Evolutionary conservation across 2,797 vertebrate genomes (phyloP).

Genomic region (Chrosomus eos): DNA sequence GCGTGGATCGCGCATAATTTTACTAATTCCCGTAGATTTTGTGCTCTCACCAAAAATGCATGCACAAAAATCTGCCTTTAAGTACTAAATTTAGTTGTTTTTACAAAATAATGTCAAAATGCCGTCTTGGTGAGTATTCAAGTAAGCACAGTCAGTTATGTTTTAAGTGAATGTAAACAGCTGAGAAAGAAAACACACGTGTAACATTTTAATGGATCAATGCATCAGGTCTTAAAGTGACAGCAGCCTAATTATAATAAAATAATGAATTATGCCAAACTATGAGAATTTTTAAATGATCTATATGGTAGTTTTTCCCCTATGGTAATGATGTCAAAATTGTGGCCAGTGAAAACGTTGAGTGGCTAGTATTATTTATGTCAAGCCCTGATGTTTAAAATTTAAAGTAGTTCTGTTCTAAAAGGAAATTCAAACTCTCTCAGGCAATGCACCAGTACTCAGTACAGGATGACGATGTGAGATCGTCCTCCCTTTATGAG

Average conservation of each 20-base stretch:
- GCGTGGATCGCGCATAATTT: not conserved
- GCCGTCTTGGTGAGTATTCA: too few species aligned
- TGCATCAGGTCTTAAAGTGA: not conserved
- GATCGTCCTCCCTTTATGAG: conserved; percentile 11
- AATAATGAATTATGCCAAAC: not conserved
- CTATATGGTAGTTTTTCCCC: not conserved
- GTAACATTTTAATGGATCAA: too few species aligned
- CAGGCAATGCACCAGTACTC: not conserved
- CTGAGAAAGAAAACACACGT: too few species aligned
- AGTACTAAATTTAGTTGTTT: not conserved
- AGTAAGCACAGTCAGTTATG: too few species aligned
- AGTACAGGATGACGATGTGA: conserved; percentile 2
- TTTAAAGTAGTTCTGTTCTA: not conserved
- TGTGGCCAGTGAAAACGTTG: not conserved
- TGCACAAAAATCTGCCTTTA: not conserved
- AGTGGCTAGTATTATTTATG: not conserved
- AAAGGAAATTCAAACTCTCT: not conserved
- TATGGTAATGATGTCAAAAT: not conserved
- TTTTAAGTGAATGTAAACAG: too few species aligned
- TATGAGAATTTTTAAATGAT: not conserved
- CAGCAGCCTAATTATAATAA: not conserved
- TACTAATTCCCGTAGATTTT: not conserved
- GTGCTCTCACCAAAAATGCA: not conserved
- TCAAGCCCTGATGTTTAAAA: not conserved
- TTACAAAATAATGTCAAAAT: not conserved